phyloP scores from a whole-genome alignment of 2,888 invertebrate genomes.

The Lasioglossum zephyrum region DNA sequence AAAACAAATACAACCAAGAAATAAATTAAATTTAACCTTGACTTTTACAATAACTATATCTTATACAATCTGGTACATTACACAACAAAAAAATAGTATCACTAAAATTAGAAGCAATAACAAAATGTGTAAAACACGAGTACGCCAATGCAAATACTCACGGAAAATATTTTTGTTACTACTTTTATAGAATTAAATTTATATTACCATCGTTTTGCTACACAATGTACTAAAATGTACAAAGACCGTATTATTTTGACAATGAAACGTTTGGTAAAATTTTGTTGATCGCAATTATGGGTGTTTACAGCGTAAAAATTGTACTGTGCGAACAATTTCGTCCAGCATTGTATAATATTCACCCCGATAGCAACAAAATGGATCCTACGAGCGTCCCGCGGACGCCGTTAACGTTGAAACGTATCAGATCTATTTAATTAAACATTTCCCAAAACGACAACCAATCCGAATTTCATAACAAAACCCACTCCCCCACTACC shows the following conservation, averaged over 20 bases:
- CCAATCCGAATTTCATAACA: slow-evolving; percentile 25
- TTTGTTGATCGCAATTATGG: neutral
- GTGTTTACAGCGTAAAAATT: neutral
- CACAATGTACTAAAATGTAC: slow-evolving; percentile 1
- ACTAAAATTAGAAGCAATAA: neutral
- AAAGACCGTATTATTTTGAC: neutral
- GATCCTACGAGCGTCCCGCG: slow-evolving; percentile 13
- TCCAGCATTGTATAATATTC: slow-evolving; percentile 23
- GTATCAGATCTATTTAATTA: slow-evolving; percentile 9
- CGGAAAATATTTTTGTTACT: neutral
- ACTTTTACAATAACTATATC: neutral
- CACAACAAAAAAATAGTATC: neutral
- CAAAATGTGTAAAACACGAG: neutral
- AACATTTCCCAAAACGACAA: slow-evolving; percentile 16
- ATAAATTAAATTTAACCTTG: neutral
- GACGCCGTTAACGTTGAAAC: neutral
- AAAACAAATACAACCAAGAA: neutral
- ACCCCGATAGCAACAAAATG: slow-evolving; percentile 18
- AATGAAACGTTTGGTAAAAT: neutral
- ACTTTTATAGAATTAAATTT: neutral
- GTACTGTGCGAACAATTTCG: neutral
- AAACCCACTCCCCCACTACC: slow-evolving; percentile 28
- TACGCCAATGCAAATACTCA: neutral
- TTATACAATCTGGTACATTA: neutral
- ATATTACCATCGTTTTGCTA: neutral